These are phyloP conservation scores for Spilogale gracilis DNA, from an alignment of 2,113 vertebrate genomes.

Conservation along the genomic window DNA sequence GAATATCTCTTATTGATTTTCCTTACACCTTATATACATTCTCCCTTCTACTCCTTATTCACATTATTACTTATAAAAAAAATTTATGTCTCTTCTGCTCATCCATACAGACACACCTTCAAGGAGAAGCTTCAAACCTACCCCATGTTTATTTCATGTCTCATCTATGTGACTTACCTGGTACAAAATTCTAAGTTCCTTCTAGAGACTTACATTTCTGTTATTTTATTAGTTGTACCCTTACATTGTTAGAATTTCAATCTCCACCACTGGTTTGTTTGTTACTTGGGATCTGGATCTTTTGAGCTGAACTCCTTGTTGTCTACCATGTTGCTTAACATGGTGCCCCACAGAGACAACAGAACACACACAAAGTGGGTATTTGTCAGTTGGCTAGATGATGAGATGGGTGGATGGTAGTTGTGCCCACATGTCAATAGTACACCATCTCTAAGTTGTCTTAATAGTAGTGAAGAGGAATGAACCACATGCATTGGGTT, in stretches of 20 bases:
- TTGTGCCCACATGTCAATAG: background rate
- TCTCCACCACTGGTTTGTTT: background rate
- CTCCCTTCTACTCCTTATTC: background rate
- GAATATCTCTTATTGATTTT: background rate
- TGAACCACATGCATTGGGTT: background rate
- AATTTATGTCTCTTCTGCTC: background rate
- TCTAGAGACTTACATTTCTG: background rate
- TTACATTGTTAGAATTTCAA: background rate
- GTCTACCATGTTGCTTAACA: background rate
- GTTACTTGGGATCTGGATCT: background rate
- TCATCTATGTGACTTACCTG: background rate
- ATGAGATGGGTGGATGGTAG: background rate
- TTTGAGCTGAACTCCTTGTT: background rate
- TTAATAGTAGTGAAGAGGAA: background rate
- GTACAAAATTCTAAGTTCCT: background rate
- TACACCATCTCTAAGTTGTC: background rate
- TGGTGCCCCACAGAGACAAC: background rate
- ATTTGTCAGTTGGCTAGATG: background rate
- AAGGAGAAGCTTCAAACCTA: background rate
- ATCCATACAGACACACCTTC: background rate
- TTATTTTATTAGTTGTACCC: background rate
- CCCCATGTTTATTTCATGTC: background rate
- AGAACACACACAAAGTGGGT: background rate
- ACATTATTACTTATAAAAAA: background rate
- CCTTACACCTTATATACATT: background rate